Percentiles rank a stretch among this genome's conserved stretches.
phyloP scores from a whole-genome alignment of 1,140 invertebrate species.

The Polypedilum vanderplanki region DNA sequence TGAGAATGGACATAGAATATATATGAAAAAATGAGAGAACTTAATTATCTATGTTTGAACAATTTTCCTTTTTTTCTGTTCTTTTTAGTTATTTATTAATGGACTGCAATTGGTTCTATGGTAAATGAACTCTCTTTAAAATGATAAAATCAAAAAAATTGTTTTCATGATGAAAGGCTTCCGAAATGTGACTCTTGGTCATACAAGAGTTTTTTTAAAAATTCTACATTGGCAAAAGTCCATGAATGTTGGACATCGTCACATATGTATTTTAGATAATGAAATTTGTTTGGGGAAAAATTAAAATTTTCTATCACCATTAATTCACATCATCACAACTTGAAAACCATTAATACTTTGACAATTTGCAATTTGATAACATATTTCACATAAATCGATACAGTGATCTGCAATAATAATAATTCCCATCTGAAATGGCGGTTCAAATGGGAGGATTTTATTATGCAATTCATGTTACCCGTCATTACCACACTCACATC shows the following conservation, averaged over 20 bases:
- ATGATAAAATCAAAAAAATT: conserved; percentile 20
- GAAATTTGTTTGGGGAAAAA: too few species aligned
- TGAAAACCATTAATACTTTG: background rate
- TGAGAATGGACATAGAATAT: background rate
- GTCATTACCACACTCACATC: background rate
- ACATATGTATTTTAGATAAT: too few species aligned
- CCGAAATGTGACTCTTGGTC: too few species aligned
- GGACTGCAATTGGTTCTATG: background rate
- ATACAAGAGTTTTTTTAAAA: too few species aligned
- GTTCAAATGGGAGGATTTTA: background rate
- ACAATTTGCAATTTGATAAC: background rate
- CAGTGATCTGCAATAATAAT: conserved; percentile 19
- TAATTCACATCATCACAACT: background rate
- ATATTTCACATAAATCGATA: background rate
- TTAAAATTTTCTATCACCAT: background rate
- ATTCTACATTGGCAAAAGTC: too few species aligned
- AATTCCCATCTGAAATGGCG: background rate
- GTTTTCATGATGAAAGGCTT: background rate
- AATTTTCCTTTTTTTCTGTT: background rate
- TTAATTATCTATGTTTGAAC: conserved; percentile 19
- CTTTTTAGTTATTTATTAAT: background rate
- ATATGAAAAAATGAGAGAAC: background rate
- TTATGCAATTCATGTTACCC: conserved; percentile 4
- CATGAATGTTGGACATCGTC: too few species aligned
- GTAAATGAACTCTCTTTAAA: background rate